Percentiles rank a stretch among this genome's conserved stretches.
Evolutionary conservation across 2,888 invertebrate species (phyloP).

Genomic region (Notocelia uddmanniana): DNA sequence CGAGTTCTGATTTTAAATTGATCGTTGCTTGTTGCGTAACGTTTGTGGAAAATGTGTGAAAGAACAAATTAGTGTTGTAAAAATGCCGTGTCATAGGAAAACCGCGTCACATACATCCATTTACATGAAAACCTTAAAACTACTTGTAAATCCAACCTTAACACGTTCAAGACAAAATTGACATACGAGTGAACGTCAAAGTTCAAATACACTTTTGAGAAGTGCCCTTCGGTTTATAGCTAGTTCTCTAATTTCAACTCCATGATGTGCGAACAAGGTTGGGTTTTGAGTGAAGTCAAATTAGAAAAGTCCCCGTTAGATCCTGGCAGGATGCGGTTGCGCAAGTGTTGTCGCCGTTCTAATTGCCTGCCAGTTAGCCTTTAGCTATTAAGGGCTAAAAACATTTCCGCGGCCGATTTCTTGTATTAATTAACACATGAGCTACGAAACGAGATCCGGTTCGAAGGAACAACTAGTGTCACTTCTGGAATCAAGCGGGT

Average conservation of each 20-base stretch:
- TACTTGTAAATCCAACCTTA: too few relatives aligned
- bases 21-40: constrained; percentile 33
- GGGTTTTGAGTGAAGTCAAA: neutral
- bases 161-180: too few relatives aligned
- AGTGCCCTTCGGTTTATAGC: too few relatives aligned
- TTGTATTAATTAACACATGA: constrained; percentile 8
- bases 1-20: constrained; percentile 41
- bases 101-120: too few relatives aligned
- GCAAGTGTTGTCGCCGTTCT: constrained; percentile 52
- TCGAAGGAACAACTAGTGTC: constrained; percentile 31
- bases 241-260: neutral
- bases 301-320: constrained; percentile 7
- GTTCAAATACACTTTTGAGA: too few relatives aligned
- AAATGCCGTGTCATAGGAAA: neutral
- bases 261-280: neutral
- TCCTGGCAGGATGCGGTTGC: constrained; percentile 57
- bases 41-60: neutral
- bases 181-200: too few relatives aligned
- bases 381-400: constrained; percentile 40
- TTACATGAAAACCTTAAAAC: too few relatives aligned
- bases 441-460: constrained; percentile 10
- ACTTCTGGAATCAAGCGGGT: neutral
- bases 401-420: constrained; percentile 18
- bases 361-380: constrained; percentile 52
- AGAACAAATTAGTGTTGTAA: neutral